Base-by-base conservation (phyloP, 1,140 invertebrate genomes). In the Yoshiicerus persimilis region DNA sequence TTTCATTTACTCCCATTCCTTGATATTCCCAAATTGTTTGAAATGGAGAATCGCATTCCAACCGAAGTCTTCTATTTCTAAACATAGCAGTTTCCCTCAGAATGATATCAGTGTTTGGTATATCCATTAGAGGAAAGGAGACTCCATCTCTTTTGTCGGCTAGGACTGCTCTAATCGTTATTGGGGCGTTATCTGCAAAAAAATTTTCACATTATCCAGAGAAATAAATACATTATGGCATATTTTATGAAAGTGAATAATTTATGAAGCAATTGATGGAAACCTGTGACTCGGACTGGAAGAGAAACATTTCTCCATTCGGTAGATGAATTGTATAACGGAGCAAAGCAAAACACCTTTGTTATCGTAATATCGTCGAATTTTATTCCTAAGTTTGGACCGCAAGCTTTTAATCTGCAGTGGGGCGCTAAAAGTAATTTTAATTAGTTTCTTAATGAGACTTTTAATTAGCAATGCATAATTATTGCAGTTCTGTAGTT, bases 251-350 rank as follows among this genome's bases (percentile, higher is more conserved):
- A 62, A 62, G 32, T 38, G 39, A 84, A 25, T 8, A 25, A 84
- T 11, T 34, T n/a, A 39, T 41, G 34, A 4, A 36, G 5, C 0
- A 25, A 32, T 34, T 27, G 1, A 36, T 66, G 8, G 2, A 20
- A 1, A 86, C 84, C 62, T 86, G 47, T 86, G 3, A 86, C 32
- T 38, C n/a, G 20, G n/a, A 86, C 30, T 25, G 84, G 30, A 16
- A 86, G 25, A 64, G 84, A 86, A 27, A 36, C 13, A 86, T 86
- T 86, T 86, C 56, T 66, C 84, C 84, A 86, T 23, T 66, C 47
- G 2, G 84, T 66, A 0, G 84, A 86, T 1, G 84, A 86, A 66
- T 86, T 66, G 11, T 38, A 56, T 8, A 86, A 64, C 20, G 84
- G 84, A 23, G 62, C 84, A 86, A 86, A 86, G 27, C 84, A 86